These are phyloP conservation scores for Coregonus clupeaformis DNA, from an alignment of 2,113 vertebrate genomes.

Conservation along the genomic window DNA sequence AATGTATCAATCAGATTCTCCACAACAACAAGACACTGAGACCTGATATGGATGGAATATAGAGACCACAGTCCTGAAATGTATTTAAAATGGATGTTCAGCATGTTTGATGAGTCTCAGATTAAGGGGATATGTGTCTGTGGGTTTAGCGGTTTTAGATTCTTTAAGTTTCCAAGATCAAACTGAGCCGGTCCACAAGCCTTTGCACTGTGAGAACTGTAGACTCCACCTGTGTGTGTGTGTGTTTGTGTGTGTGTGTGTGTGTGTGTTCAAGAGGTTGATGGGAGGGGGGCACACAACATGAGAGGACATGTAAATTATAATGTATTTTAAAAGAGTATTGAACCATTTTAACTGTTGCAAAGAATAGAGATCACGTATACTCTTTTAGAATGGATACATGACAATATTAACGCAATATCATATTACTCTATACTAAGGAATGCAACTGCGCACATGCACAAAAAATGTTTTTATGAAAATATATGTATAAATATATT, in stretches of 20 bases:
- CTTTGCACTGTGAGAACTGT: conserved; percentile 21
- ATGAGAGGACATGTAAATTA: conserved; percentile 53
- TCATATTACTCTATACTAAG: conserved; percentile 82
- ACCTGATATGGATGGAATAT: not conserved
- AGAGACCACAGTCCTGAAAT: not conserved
- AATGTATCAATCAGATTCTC: not conserved
- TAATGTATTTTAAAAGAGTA: conserved; percentile 64
- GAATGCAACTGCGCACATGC: conserved; percentile 84
- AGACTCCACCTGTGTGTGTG: conserved; percentile 21
- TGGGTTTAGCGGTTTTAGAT: not conserved
- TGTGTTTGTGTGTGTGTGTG: not conserved
- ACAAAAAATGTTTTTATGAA: conserved; percentile 82
- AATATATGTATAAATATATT: conserved; percentile 82
- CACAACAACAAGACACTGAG: not conserved
- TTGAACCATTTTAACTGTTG: conserved; percentile 71
- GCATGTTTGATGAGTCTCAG: not conserved
- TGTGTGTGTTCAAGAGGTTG: conserved; percentile 1
- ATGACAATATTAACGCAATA: conserved; percentile 82
- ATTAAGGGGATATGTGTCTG: not conserved
- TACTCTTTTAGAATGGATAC: conserved; percentile 81
- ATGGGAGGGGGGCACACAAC: conserved; percentile 39
- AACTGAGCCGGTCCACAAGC: conserved; percentile 1
- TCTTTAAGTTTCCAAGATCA: not conserved
- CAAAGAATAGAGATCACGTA: conserved; percentile 76
- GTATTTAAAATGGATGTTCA: not conserved